Evolutionary conservation across 92 coral and sea anemone genomes (phyloP).

Genomic region (Porites divaricata): DNA sequence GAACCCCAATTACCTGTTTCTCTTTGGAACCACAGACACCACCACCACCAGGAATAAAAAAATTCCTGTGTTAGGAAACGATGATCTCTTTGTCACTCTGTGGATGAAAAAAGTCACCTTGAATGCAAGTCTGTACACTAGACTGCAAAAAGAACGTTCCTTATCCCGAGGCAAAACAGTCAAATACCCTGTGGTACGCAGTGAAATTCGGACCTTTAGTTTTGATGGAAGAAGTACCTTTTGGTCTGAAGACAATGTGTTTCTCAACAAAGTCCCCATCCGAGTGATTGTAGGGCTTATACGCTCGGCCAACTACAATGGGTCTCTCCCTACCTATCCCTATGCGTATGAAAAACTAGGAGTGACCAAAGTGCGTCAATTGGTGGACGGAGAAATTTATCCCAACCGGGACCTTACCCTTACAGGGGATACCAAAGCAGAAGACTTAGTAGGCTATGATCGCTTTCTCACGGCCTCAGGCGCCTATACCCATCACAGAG

Average conservation of each 20-base stretch:
- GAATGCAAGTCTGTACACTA: too few species aligned
- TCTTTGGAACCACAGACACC: neutral
- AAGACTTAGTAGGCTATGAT: constrained; percentile 49
- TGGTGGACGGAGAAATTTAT: constrained; percentile 45
- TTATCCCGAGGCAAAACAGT: too few species aligned
- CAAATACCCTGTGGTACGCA: too few species aligned
- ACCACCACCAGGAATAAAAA: neutral
- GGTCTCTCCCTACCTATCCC: neutral
- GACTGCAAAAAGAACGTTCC: constrained; percentile 1
- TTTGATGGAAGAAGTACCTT: neutral
- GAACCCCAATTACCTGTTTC: neutral
- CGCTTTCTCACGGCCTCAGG: constrained; percentile 25
- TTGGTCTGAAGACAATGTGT: constrained; percentile 10
- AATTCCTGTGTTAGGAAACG: neutral
- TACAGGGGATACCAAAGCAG: neutral
- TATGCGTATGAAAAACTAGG: constrained; percentile 27
- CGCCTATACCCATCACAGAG: neutral
- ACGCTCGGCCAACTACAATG: too few species aligned
- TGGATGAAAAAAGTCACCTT: too few species aligned
- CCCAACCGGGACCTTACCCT: constrained; percentile 35
- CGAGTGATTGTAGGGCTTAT: too few species aligned
- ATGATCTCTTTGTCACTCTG: neutral
- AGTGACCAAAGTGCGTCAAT: constrained; percentile 12
- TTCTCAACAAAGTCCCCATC: constrained; percentile 9
- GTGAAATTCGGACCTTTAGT: too few species aligned